phyloP scores from a whole-genome alignment of 1,140 invertebrate species.

The Proctacanthus coquilletti region DNA sequence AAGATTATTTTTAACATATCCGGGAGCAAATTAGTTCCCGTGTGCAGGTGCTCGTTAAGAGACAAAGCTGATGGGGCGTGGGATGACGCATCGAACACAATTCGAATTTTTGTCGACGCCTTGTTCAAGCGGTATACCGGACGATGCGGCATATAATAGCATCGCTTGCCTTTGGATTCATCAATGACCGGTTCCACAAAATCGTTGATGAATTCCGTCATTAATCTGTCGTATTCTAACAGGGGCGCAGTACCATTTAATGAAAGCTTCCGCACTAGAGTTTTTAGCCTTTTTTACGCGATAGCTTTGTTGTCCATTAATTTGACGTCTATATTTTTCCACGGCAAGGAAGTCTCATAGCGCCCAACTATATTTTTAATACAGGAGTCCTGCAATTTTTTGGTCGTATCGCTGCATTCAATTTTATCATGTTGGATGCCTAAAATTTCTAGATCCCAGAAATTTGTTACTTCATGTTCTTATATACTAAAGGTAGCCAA shows the following conservation, averaged over 20 bases:
- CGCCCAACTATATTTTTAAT: background rate
- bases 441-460: slow-evolving; percentile 3
- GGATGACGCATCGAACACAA: slow-evolving; percentile 24
- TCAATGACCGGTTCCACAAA: too few species aligned
- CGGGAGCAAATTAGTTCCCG: background rate
- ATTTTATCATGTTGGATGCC: background rate
- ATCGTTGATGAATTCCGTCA: too few species aligned
- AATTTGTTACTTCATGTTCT: background rate
- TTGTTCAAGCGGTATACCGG: slow-evolving; percentile 20
- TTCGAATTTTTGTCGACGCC: slow-evolving; percentile 16
- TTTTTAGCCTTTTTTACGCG: background rate
- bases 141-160: slow-evolving; percentile 17
- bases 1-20: background rate
- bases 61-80: background rate
- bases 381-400: background rate
- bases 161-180: too few species aligned
- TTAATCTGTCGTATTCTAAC: too few species aligned
- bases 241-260: too few species aligned
- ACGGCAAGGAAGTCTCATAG: background rate
- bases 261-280: background rate
- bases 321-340: background rate
- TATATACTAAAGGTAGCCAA: background rate
- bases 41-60: background rate
- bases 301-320: slow-evolving; percentile 1
- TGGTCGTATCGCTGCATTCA: background rate